Evolutionary conservation across 2,888 invertebrate species (phyloP).

Genomic region (Marasmarcha lunaedactyla): DNA sequence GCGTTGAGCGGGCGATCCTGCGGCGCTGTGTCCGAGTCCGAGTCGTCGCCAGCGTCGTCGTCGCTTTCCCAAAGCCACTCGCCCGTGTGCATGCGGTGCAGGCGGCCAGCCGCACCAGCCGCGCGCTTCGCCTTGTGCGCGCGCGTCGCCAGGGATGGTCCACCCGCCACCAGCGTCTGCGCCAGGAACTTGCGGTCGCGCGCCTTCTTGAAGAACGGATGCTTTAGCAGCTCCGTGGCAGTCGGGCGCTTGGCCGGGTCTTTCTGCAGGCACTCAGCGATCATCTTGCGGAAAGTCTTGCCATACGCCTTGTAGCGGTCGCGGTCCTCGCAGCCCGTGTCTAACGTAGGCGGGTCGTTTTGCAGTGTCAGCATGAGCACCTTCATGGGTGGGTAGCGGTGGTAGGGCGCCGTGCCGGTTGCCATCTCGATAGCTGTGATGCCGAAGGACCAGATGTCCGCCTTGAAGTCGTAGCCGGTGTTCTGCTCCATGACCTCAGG

Average conservation of each 20-base stretch:
- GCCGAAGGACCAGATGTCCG: constrained; percentile 85
- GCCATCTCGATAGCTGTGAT: constrained; percentile 99
- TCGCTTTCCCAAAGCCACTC: constrained; percentile 99
- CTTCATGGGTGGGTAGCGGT: constrained; percentile 99
- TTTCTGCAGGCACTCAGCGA: constrained; percentile 97
- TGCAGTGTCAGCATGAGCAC: constrained; percentile 98
- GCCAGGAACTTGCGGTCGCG: constrained; percentile 93
- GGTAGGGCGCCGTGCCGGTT: constrained; percentile 98
- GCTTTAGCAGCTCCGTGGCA: constrained; percentile 95
- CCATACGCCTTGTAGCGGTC: constrained; percentile 99
- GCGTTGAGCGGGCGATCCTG: constrained; percentile 74
- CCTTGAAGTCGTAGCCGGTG: constrained; percentile 99
- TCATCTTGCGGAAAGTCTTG: constrained; percentile 97
- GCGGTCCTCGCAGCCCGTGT: constrained; percentile 96
- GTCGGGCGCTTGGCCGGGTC: constrained; percentile 96
- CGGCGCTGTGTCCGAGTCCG: constrained; percentile 58
- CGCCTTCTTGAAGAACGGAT: constrained; percentile 98
- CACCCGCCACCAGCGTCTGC: constrained; percentile 86
- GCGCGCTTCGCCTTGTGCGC: constrained; percentile 89
- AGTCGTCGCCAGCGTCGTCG: constrained; percentile 79
- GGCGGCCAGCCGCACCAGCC: constrained; percentile 86
- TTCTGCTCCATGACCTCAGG: constrained; percentile 99
- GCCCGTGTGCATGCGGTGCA: constrained; percentile 94
- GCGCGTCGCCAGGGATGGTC: constrained; percentile 91
- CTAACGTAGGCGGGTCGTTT: constrained; percentile 97